Conservation (phyloP, 1,140 invertebrate genomes). For the Tribolium castaneum region DNA sequence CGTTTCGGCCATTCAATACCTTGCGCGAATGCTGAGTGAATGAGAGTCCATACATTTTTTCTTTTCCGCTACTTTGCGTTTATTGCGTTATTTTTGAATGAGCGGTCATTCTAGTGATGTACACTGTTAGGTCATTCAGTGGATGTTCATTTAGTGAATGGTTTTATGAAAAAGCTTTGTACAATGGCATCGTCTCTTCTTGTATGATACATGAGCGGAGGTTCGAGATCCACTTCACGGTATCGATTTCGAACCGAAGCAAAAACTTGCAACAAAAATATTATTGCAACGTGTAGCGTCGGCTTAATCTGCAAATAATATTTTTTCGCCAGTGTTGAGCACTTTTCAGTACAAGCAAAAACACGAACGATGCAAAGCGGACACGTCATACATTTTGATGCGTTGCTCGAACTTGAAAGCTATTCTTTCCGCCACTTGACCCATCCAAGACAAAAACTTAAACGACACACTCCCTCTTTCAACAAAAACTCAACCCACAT, state of each 20-base stretch:
- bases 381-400: neutral
- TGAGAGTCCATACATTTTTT: constrained; percentile 22
- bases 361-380: neutral
- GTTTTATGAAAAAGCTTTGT: constrained; percentile 16
- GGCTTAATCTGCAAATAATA: constrained; percentile 15
- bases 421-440: constrained; percentile 6
- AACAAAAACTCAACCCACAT: neutral
- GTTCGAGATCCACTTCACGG: constrained; percentile 5
- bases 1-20: constrained; percentile 22
- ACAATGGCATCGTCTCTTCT: constrained; percentile 4
- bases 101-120: constrained; percentile 24
- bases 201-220: neutral
- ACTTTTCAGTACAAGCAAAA: constrained; percentile 24
- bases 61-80: constrained; percentile 13
- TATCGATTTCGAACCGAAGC: constrained; percentile 17
- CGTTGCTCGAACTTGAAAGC: neutral
- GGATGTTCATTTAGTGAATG: constrained; percentile 28
- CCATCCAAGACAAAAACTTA: neutral
- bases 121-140: constrained; percentile 26
- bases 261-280: constrained; percentile 15
- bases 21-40: constrained; percentile 26
- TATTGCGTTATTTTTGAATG: constrained; percentile 17
- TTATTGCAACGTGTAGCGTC: neutral
- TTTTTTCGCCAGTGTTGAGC: neutral
- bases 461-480: neutral